These are phyloP conservation scores for Microcebus ravelobensis DNA, from an alignment of 2,113 vertebrate genomes.

Conservation along the genomic window DNA sequence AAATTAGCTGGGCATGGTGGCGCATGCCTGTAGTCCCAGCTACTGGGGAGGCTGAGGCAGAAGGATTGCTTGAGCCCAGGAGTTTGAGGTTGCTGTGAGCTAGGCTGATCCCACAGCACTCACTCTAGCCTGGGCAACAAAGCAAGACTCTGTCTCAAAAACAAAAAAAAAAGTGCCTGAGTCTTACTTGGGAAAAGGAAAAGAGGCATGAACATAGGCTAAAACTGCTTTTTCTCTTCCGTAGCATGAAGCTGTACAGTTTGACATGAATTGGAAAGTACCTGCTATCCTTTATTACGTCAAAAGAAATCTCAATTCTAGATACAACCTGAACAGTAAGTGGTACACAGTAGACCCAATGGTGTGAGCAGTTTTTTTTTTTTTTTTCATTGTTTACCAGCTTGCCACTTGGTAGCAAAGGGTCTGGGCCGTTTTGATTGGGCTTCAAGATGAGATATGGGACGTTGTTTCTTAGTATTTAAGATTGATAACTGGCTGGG, in stretches of 20 bases:
- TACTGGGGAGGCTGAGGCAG: no score
- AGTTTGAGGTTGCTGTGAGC: no score
- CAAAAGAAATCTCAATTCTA: constrained; percentile 95
- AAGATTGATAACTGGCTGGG: neutral
- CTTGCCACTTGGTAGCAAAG: neutral
- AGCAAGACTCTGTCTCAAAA: no score
- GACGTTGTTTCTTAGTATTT: neutral
- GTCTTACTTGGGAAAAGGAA: neutral
- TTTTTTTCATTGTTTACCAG: no score
- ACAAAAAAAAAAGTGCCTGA: neutral
- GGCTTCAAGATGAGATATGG: constrained; percentile 22
- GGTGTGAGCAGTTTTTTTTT: neutral
- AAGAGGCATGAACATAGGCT: neutral
- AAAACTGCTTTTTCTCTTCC: constrained; percentile 12
- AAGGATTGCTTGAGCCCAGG: no score
- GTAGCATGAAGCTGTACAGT: constrained; percentile 95
- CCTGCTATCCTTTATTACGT: constrained; percentile 97
- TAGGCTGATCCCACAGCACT: no score
- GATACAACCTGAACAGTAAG: constrained; percentile 96
- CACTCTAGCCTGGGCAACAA: no score
- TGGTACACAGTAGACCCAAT: constrained; percentile 38
- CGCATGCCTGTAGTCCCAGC: no score
- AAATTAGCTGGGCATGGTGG: no score
- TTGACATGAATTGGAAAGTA: constrained; percentile 97
- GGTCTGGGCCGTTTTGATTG: neutral